Conservation (phyloP, 1,140 invertebrate species). For the Drosophila insularis region DNA sequence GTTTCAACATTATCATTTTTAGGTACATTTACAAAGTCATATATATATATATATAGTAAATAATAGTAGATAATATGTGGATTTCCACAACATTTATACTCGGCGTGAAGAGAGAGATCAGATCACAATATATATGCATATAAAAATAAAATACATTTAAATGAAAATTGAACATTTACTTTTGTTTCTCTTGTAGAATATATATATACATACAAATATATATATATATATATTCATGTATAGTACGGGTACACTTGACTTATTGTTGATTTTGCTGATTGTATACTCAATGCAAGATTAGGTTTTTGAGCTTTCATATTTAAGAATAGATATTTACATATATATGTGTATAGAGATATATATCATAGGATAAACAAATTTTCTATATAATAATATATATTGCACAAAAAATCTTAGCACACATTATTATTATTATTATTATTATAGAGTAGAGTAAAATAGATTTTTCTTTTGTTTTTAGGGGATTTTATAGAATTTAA, state of each 20-base stretch:
- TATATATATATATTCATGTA: too few relatives aligned
- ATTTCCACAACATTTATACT: conserved; percentile 56
- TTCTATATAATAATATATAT: conserved; percentile 13
- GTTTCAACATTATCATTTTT: background rate
- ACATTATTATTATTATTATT: conserved; percentile 3
- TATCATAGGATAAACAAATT: conserved; percentile 4
- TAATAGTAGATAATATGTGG: conserved; percentile 12
- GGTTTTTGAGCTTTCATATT: conserved; percentile 14
- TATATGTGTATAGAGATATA: conserved; percentile 14
- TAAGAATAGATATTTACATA: background rate
- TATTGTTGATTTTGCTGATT: conserved; percentile 9
- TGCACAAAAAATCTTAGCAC: conserved; percentile 12
- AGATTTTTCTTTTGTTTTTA: background rate
- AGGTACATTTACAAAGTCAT: conserved; percentile 55
- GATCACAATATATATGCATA: conserved; percentile 45
- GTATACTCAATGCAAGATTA: conserved; percentile 3
- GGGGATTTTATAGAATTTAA: background rate
- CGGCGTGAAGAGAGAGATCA: conserved; percentile 52
- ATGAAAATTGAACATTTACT: conserved; percentile 26
- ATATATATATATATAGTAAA: background rate
- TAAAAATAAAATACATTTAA: conserved; percentile 44
- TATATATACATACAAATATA: too few relatives aligned
- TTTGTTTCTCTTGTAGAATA: conserved; percentile 21
- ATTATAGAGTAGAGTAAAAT: background rate
- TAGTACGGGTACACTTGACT: conserved; percentile 30